Conservation (phyloP, 2,797 vertebrate species). For the Rachycentron canadum region DNA sequence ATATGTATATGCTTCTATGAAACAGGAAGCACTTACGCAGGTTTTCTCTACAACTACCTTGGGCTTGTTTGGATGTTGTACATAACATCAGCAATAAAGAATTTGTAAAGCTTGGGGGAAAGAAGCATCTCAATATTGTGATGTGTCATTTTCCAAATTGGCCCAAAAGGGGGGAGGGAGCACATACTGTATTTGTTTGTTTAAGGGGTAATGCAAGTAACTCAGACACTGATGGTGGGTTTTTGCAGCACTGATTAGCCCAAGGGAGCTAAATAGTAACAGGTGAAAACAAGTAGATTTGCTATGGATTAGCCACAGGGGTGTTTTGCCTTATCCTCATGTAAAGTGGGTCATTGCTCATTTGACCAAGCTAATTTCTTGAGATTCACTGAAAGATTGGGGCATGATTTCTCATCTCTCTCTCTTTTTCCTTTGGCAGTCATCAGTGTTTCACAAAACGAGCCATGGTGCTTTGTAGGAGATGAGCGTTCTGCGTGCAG, state of each 20-base stretch:
- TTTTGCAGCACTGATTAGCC: constrained; percentile 42
- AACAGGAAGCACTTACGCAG: neutral
- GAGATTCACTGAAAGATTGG: constrained; percentile 49
- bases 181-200: constrained; percentile 46
- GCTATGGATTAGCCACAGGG: constrained; percentile 41
- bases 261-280: constrained; percentile 18
- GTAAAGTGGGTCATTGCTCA: constrained; percentile 49
- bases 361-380: constrained; percentile 52
- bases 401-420: constrained; percentile 26
- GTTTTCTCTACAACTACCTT: neutral
- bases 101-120: neutral
- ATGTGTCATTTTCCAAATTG: constrained; percentile 53
- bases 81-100: neutral
- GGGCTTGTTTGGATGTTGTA: neutral
- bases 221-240: constrained; percentile 29
- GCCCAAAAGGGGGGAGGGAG: neutral
- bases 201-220: constrained; percentile 36
- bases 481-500: constrained; percentile 25
- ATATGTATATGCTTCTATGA: neutral
- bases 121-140: constrained; percentile 1
- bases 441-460: constrained; percentile 39
- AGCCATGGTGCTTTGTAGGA: constrained; percentile 22
- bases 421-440: constrained; percentile 14
- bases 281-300: constrained; percentile 51
- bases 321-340: constrained; percentile 50